These are phyloP conservation scores for Rhopilema esculentum DNA, from an alignment of 30 jellyfish, hydroid and myxozoan genomes.

Conservation along the genomic window DNA sequence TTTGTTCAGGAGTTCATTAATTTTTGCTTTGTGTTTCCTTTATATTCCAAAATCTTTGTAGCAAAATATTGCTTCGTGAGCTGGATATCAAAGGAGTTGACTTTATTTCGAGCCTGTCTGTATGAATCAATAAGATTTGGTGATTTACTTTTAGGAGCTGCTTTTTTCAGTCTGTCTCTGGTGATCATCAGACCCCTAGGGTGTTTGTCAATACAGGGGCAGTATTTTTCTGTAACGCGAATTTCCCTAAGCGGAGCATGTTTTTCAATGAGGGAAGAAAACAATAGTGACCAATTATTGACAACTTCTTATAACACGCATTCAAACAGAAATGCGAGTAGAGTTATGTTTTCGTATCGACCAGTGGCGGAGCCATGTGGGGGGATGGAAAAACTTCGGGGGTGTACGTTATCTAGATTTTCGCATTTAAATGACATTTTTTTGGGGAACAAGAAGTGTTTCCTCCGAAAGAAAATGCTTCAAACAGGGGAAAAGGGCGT, in stretches of 20 bases:
- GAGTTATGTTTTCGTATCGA: too few species aligned
- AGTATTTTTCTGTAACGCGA: slow-evolving; percentile 49
- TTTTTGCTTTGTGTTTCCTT: not conserved
- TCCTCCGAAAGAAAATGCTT: too few species aligned
- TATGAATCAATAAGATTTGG: slow-evolving; percentile 26
- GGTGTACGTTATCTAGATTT: too few species aligned
- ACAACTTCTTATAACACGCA: too few species aligned
- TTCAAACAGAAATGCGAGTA: too few species aligned
- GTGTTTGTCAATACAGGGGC: slow-evolving; percentile 62
- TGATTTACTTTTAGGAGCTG: slow-evolving; percentile 5
- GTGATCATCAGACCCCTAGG: slow-evolving; percentile 37
- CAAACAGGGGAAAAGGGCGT: too few species aligned
- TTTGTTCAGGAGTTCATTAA: slow-evolving; percentile 19
- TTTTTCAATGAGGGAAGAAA: slow-evolving; percentile 30
- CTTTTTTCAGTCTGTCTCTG: slow-evolving; percentile 42
- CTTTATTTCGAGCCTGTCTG: slow-evolving; percentile 11
- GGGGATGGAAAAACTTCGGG: too few species aligned
- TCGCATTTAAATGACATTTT: too few species aligned
- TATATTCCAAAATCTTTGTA: slow-evolving; percentile 1
- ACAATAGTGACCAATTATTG: slow-evolving; percentile 15
- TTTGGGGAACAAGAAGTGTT: too few species aligned
- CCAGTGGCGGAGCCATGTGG: too few species aligned
- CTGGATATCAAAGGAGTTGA: slow-evolving; percentile 4
- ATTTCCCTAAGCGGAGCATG: slow-evolving; percentile 33
- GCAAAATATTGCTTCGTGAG: not conserved